Evolutionary conservation across 2,113 vertebrate genomes (phyloP), one percentile per base, ranked within the genome.

Genomic region (Burhinus bistriatus): DNA sequence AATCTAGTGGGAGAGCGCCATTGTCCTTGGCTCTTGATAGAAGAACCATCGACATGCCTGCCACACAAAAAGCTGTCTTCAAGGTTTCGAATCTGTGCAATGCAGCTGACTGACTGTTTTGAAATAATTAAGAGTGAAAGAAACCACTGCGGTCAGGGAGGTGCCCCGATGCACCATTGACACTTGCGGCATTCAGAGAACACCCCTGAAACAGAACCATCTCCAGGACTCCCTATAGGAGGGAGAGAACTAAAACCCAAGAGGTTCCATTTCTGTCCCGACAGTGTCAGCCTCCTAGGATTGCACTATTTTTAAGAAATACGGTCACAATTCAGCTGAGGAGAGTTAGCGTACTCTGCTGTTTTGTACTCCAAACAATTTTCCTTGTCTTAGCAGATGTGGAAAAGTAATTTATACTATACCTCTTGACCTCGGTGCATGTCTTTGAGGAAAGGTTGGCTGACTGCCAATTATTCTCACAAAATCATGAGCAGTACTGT

Each of bases 141-240:
- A 83, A 86, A 15, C 11, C 8, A 4, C 27, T 16, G 38, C 1
- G 1, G 12, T 25, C 21, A 45, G 44, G 32, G 40, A 61, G 26
- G 36, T 76, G 32, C 49, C 44, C 40, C 0, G 0, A 73, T 11
- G 15, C 40, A 65, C 4, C 21, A 4, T 2, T 59, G 78, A 51
- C 40, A 15, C 25, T 62, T 68, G 2, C 1, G 2, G 7, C 29
- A 40, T n/a, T 70, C 18, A 32, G 66, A 82, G 44, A 87, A 87
- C 15, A 11, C 32, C 29, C 13, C 58, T 78, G 65, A 51, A 86
- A 72, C 15, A 51, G 47, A 61, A 25, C 1, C 2, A 18, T 32
- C 18, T 68, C 32, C 40, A 66, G 42, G 7, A 78, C 1, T 12
- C 8, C 9, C 15, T 42, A 0, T 4, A n/a, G 44, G 18, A 71